These are phyloP conservation scores for Cryptoprocta ferox DNA, from an alignment of 2,797 vertebrate genomes.

Conservation along the genomic window DNA sequence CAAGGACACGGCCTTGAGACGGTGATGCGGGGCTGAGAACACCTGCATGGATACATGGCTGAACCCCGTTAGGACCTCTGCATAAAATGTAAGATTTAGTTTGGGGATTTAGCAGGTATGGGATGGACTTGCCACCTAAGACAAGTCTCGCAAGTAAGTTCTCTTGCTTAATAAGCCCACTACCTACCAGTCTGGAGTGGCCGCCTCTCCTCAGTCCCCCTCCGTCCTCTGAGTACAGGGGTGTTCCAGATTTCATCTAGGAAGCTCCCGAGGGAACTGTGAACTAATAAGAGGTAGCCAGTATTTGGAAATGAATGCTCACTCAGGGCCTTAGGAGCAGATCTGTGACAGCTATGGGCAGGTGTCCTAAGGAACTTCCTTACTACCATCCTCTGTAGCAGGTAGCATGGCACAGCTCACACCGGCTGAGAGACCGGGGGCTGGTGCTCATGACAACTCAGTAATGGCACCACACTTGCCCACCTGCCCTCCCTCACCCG, in stretches of 20 bases:
- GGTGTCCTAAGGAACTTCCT: neutral
- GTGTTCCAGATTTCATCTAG: neutral
- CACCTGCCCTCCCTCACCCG: neutral
- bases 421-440: neutral
- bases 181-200: neutral
- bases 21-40: neutral
- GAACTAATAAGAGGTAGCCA: neutral
- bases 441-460: neutral
- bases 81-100: neutral
- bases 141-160: neutral
- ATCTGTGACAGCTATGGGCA: neutral
- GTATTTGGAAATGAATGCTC: neutral
- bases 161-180: neutral
- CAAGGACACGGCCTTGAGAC: neutral
- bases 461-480: too few species aligned
- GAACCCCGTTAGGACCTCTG: neutral
- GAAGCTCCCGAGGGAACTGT: neutral
- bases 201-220: neutral
- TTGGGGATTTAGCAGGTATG: neutral
- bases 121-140: neutral
- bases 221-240: neutral
- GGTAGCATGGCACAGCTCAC: too few species aligned
- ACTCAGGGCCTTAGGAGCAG: neutral
- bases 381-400: neutral
- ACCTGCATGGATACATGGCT: neutral